Evolutionary conservation across 2,797 vertebrate species (phyloP).

Genomic region (Leptatherina wallacei): DNA sequence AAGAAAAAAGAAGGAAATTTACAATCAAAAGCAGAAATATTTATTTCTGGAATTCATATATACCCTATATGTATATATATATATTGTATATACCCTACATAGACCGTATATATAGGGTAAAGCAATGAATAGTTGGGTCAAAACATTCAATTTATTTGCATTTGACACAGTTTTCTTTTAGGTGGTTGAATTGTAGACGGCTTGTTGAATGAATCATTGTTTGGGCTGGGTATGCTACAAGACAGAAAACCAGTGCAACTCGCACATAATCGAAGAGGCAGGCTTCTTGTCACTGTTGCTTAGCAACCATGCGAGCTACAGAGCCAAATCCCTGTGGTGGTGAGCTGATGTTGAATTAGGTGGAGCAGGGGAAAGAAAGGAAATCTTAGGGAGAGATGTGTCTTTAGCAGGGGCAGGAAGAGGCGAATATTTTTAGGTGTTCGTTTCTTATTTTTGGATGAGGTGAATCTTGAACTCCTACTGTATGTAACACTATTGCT

Average conservation of each 20-base stretch:
- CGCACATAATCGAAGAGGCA: slow-evolving; percentile 77
- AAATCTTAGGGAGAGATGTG: slow-evolving; percentile 68
- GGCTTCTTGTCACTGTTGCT: slow-evolving; percentile 85
- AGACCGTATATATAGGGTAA: too few species aligned
- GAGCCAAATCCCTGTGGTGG: slow-evolving; percentile 81
- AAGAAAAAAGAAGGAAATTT: background rate
- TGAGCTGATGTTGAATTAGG: slow-evolving; percentile 81
- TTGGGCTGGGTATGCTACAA: slow-evolving; percentile 73
- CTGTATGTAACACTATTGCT: slow-evolving; percentile 12
- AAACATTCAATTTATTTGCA: slow-evolving; percentile 29
- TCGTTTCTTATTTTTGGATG: slow-evolving; percentile 51
- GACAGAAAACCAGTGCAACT: slow-evolving; percentile 68
- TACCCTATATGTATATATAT: too few species aligned
- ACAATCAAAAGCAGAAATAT: too few species aligned
- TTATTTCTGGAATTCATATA: too few species aligned
- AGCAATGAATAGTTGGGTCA: slow-evolving; percentile 17
- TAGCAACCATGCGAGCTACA: slow-evolving; percentile 82
- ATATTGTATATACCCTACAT: too few species aligned
- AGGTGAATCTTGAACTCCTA: slow-evolving; percentile 24
- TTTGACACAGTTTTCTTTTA: slow-evolving; percentile 45
- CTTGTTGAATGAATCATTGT: slow-evolving; percentile 73
- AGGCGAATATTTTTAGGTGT: slow-evolving; percentile 42
- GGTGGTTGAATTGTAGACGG: slow-evolving; percentile 24
- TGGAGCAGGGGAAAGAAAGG: slow-evolving; percentile 57
- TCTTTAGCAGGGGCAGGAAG: slow-evolving; percentile 46